Evolutionary conservation across 2,113 vertebrate species (phyloP).

Genomic region (Oenanthe melanoleuca): DNA sequence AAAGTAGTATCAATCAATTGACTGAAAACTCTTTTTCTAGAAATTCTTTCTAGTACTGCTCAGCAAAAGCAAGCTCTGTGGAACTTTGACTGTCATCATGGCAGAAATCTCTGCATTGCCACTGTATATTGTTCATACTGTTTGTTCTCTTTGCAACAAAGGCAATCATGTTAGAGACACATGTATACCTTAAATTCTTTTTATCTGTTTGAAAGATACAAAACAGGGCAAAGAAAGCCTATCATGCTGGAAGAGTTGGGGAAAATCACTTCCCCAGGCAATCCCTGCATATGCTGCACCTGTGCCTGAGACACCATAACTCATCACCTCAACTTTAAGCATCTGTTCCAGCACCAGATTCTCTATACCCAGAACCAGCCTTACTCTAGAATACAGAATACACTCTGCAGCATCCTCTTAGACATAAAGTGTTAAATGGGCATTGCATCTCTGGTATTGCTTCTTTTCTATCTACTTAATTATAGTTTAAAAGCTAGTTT

Average conservation of each 20-base stretch:
- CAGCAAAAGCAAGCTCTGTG: neutral
- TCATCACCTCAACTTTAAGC: neutral
- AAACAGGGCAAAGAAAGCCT: neutral
- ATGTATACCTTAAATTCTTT: neutral
- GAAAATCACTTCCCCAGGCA: neutral
- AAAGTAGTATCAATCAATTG: neutral
- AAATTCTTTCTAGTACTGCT: neutral
- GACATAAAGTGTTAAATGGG: neutral
- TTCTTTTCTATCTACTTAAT: neutral
- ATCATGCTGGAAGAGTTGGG: neutral
- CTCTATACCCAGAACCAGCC: neutral
- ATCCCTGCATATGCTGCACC: neutral
- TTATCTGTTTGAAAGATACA: neutral
- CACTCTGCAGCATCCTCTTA: neutral
- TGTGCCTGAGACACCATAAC: neutral
- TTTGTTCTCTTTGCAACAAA: neutral
- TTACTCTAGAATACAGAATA: neutral
- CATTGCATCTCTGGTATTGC: neutral
- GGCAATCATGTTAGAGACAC: neutral
- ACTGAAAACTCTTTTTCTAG: neutral
- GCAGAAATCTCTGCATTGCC: neutral
- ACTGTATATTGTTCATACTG: accelerated
- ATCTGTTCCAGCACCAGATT: neutral
- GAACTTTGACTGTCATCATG: neutral
- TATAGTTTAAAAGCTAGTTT: neutral